Base-by-base conservation (phyloP, 2,797 vertebrate genomes). In the Rousettus madagascariensis region DNA sequence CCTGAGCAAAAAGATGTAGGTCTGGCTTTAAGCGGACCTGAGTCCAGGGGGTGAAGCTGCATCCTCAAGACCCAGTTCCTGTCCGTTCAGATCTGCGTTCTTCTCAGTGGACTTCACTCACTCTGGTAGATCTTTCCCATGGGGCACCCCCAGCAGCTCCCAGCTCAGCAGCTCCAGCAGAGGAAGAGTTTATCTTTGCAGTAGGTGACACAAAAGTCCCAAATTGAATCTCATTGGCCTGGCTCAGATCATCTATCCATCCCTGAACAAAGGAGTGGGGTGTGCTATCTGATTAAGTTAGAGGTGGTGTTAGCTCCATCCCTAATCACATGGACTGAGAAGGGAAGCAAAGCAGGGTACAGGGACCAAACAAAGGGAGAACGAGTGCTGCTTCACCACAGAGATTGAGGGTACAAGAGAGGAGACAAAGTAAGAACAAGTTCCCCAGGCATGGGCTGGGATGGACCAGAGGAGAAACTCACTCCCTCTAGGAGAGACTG, bases 401-500 rank as follows among this genome's bases (percentile, higher is more conserved):
- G n/a, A 68, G 26, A 33, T n/a, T 72, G 28, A 80, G 68, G 51
- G 10, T 8, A 19, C 0, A 24, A 43, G 10, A 57, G 46, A 66
- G 61, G 19, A 20, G 49, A 61, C 7, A 55, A 80, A 71, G 74
- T 24, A 59, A 46, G 57, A 69, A 6, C 33, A n/a, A 5, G n/a
- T 30, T 26, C 15, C 3, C 17, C 8, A 0, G 4, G 65, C 12
- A 49, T 41, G 66, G 43, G 12, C 16, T 1, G 6, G n/a, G 33
- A 16, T 30, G 8, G 26, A 11, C 63, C 22, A 8, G 30, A 33
- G 1, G n/a, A 86, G 41, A 12, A 36, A 53, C 13, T 36, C 17
- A 3, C 66, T 33, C 26, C 33, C n/a, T 59, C 71, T 3, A 30
- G 11, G 80, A 53, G 51, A 55, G 26, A 26, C 61, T 38, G 30